Conservation (phyloP, 2,113 vertebrate genomes). For the Corynorhinus townsendii region DNA sequence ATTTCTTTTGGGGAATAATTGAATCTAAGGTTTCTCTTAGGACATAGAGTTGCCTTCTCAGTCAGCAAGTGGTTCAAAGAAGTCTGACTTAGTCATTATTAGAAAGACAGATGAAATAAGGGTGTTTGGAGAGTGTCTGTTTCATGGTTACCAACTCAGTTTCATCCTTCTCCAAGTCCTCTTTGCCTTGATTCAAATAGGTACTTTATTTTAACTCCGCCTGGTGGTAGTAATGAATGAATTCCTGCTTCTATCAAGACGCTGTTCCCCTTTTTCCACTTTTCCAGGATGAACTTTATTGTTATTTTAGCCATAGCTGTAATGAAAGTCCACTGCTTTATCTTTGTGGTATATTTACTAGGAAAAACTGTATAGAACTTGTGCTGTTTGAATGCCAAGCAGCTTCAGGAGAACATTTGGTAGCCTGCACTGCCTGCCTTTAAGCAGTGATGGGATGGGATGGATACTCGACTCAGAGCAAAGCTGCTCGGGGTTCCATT, state of each 20-base stretch:
- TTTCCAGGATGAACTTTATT: not conserved
- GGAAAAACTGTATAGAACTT: not conserved
- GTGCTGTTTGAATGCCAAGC: not conserved
- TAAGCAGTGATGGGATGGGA: not conserved
- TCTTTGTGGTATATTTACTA: not conserved
- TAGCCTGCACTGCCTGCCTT: not conserved
- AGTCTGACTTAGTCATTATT: not conserved
- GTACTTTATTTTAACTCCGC: not conserved
- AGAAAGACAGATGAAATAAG: not conserved
- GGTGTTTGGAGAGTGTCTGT: not conserved
- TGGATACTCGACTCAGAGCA: not conserved
- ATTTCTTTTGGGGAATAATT: not conserved
- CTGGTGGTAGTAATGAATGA: not conserved
- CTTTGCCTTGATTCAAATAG: not conserved
- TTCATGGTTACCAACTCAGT: not conserved
- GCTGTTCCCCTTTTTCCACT: not conserved
- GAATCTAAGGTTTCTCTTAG: not conserved
- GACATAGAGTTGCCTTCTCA: not conserved
- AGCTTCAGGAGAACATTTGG: not conserved
- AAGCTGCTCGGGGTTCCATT: not conserved
- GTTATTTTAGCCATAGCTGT: not conserved
- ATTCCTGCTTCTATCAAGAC: not conserved
- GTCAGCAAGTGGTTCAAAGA: not conserved
- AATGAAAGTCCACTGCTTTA: not conserved
- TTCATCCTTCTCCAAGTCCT: not conserved